Conservation (phyloP, 2,888 invertebrate genomes). For the Ectobius pallidus region DNA sequence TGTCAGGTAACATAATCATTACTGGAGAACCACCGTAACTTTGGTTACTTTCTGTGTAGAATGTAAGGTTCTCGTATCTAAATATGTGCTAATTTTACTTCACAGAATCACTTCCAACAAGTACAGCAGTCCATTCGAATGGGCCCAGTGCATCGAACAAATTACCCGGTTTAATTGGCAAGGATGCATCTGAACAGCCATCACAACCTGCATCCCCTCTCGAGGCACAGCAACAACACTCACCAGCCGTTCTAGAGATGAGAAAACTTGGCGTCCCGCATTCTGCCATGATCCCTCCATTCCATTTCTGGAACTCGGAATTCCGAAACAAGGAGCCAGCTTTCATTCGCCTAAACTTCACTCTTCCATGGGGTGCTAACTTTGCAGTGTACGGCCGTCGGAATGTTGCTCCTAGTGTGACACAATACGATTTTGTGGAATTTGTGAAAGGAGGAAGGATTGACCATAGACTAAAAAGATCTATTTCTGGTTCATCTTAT, state of each 20-base stretch:
- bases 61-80: no score
- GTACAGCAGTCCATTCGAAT: slow-evolving; percentile 71
- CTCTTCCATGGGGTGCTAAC: slow-evolving; percentile 90
- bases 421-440: slow-evolving; percentile 96
- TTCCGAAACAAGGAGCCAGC: slow-evolving; percentile 90
- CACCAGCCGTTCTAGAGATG: slow-evolving; percentile 74
- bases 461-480: slow-evolving; percentile 73
- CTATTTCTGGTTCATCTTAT: slow-evolving; percentile 18
- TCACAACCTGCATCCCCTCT: slow-evolving; percentile 63
- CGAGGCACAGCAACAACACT: slow-evolving; percentile 64
- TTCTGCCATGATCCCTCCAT: slow-evolving; percentile 83
- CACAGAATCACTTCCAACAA: slow-evolving; percentile 74
- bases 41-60: no score
- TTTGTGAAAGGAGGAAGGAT: slow-evolving; percentile 87
- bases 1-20: no score
- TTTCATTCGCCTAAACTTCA: slow-evolving; percentile 87
- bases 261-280: slow-evolving; percentile 85
- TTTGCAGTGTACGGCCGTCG: slow-evolving; percentile 95
- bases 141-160: slow-evolving; percentile 48
- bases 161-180: slow-evolving; percentile 22
- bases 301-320: slow-evolving; percentile 93
- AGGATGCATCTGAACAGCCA: slow-evolving; percentile 50
- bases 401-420: slow-evolving; percentile 94
- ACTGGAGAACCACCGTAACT: no score
- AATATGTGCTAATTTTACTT: no score